Evolutionary conservation across 1,140 invertebrate genomes (phyloP), one percentile per base, ranked within the genome.

Genomic region (Steinernema feltiae): DNA sequence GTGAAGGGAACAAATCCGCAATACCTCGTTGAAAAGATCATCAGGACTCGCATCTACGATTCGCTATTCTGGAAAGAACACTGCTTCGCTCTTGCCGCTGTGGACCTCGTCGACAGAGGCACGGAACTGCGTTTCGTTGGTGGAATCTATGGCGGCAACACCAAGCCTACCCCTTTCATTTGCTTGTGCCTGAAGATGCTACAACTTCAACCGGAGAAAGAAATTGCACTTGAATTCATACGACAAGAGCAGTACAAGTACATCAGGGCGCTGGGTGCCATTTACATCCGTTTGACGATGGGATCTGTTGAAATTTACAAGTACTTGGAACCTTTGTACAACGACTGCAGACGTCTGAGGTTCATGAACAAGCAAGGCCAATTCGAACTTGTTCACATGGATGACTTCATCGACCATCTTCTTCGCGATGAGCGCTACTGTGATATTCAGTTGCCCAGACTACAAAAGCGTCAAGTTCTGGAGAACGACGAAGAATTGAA

Each of bases 1-100:
- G 91, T 99, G 77, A 92, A 97, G 84, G 97, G 97, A 48, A 99
- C 96, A 78, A 99, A 99, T 91, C 97, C 97, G 1, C 97, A 99
- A 87, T 98, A 99, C 91, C 90, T 99, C 41, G 90, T 99, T 0
- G 97, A 99, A 88, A 99, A 99, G 89, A 99, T 99, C 74, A 98
- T 98, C 46, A 89, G 97, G 84, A 95, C 95, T 0, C 90, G 97
- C 79, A 98, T 99, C 76, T 99, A 99, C 86, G 97, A 99, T 87
- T 95, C 93, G 2, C 93, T 95, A 89, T 99, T 95, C 88, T 99
- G 97, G 97, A 99, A 99, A 87, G 97, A 99, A 91, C 94, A 99
- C 92, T 99, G 97, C 89, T 99, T 99, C 87, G 97, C 95, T 12
- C 88, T 87, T 89, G 41, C 82, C 90, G 95, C 96, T 7, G 97